phyloP scores from a whole-genome alignment of 2,797 vertebrate genomes.

The Diplodus sargus region DNA sequence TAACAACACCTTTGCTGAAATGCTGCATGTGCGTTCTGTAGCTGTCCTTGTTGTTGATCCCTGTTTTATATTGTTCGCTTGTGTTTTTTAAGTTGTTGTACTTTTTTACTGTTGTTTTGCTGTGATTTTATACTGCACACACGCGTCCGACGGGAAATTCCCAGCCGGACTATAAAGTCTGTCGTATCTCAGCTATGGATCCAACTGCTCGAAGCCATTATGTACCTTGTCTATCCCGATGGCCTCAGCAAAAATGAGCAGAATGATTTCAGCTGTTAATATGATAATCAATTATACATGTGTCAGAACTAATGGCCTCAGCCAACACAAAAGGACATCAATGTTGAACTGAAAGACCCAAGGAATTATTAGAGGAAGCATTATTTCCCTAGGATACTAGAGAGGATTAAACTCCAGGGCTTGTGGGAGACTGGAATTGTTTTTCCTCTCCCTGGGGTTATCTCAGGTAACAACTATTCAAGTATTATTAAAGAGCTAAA shows the following conservation, averaged over 20 bases:
- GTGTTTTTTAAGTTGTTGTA: too few relatives aligned
- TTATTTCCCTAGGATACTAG: conserved; percentile 78
- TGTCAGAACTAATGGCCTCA: conserved; percentile 77
- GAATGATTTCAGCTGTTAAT: conserved; percentile 78
- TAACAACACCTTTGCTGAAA: too few relatives aligned
- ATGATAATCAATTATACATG: conserved; percentile 81
- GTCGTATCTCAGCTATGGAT: conserved; percentile 53
- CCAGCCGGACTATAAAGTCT: background rate
- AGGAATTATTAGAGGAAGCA: conserved; percentile 74
- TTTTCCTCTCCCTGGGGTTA: conserved; percentile 77
- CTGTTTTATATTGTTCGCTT: too few relatives aligned
- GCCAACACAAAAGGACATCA: conserved; percentile 73
- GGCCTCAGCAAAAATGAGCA: conserved; percentile 63
- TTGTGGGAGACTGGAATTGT: conserved; percentile 76
- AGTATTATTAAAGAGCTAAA: conserved; percentile 82
- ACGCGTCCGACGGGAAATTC: background rate
- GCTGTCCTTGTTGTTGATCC: too few relatives aligned
- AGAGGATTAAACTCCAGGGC: conserved; percentile 75
- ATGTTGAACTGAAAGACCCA: conserved; percentile 68
- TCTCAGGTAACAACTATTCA: conserved; percentile 79
- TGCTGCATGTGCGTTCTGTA: too few relatives aligned
- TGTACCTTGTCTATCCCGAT: conserved; percentile 60
- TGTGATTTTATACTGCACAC: background rate
- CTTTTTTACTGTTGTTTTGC: too few relatives aligned
- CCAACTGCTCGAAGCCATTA: conserved; percentile 65